Evolutionary conservation across 53 echinoderm and acorn worm genomes (phyloP).

Genomic region (Patiria pectinifera): DNA sequence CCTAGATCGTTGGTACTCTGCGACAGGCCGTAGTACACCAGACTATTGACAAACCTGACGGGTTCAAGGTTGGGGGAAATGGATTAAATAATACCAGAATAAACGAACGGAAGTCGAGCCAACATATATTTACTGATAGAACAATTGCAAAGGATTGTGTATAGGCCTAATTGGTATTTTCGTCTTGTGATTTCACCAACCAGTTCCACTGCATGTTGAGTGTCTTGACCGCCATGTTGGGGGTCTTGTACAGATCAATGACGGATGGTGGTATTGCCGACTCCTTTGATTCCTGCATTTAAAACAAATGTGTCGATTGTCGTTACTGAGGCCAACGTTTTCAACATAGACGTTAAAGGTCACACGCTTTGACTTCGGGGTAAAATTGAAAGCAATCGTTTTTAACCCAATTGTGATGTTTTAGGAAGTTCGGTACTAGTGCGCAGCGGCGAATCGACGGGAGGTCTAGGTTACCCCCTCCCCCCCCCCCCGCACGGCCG

Average conservation of each 20-base stretch:
- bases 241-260: slow-evolving; percentile 46
- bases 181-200: background rate
- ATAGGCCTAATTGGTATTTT: background rate
- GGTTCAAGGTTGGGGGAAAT: background rate
- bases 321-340: background rate
- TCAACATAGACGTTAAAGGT: background rate
- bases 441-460: too few species aligned
- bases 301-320: background rate
- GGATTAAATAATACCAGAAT: background rate
- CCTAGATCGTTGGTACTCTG: slow-evolving; percentile 69
- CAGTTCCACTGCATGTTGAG: slow-evolving; percentile 59
- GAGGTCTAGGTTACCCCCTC: too few species aligned
- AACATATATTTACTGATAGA: too few species aligned
- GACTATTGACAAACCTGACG: slow-evolving; percentile 65
- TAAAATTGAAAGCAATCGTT: too few species aligned
- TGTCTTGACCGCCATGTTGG: slow-evolving; percentile 69
- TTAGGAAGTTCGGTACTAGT: too few species aligned
- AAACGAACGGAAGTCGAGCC: background rate
- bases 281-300: slow-evolving; percentile 12
- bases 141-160: too few species aligned
- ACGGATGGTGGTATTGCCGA: slow-evolving; percentile 18
- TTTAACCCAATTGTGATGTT: too few species aligned
- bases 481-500: background rate
- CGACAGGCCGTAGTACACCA: slow-evolving; percentile 76
- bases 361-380: background rate